A percentile compares a stretch with the other conserved stretches of the same genome.
These are phyloP conservation scores for Tachyglossus aculeatus DNA, from an alignment of 2,797 vertebrate genomes.

Conservation along the genomic window DNA sequence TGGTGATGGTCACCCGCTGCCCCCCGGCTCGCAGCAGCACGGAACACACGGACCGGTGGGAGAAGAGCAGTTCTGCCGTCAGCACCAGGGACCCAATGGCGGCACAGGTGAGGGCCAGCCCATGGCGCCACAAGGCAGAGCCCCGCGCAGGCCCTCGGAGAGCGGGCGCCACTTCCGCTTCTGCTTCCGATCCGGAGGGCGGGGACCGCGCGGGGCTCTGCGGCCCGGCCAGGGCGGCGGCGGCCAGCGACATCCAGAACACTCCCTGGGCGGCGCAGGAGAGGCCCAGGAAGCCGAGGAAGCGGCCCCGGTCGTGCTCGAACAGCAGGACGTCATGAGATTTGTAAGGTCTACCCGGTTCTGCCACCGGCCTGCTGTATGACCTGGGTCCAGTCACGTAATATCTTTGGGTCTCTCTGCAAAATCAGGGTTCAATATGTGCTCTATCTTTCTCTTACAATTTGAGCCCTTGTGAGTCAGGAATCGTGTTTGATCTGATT, in stretches of 20 bases:
- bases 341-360: no score
- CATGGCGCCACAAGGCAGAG: conserved; percentile 80
- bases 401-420: no score
- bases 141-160: conserved; percentile 80
- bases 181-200: background rate
- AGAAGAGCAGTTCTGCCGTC: conserved; percentile 78
- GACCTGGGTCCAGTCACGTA: no score
- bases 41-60: conserved; percentile 80
- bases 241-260: conserved; percentile 85
- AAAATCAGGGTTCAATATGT: no score
- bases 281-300: conserved; percentile 78
- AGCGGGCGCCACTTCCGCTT: conserved; percentile 43
- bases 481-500: no score
- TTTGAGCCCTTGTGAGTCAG: no score
- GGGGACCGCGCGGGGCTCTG: background rate
- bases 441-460: no score
- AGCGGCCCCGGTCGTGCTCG: conserved; percentile 76
- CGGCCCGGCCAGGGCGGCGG: conserved; percentile 60
- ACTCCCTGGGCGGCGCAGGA: conserved; percentile 84
- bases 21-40: conserved; percentile 82
- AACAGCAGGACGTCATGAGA: conserved; percentile 87
- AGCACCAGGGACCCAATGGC: conserved; percentile 75
- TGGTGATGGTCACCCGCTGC: conserved; percentile 78
- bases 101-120: conserved; percentile 81
- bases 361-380: no score